Conservation (phyloP, 2,113 vertebrate species). For the Paradisaea rubra region DNA sequence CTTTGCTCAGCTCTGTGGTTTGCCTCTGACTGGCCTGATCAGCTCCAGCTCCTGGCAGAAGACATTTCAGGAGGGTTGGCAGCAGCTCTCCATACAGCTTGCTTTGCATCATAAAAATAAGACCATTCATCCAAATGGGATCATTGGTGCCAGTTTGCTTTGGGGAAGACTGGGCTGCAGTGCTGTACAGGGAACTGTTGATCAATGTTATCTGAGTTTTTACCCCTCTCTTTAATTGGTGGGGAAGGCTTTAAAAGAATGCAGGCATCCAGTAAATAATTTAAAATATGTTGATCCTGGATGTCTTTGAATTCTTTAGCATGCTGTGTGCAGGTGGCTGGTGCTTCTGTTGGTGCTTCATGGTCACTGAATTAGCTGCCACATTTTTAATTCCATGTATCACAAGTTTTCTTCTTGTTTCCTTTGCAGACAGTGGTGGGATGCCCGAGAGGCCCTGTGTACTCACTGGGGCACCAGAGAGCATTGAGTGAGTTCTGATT, state of each 20-base stretch:
- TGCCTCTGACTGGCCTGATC: background rate
- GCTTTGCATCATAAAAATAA: background rate
- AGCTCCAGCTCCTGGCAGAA: background rate
- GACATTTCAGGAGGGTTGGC: background rate
- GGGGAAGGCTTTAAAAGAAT: background rate
- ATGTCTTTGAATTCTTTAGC: background rate
- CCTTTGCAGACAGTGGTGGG: constrained; percentile 88
- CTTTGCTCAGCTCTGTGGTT: background rate
- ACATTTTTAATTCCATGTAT: background rate
- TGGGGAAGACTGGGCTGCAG: background rate
- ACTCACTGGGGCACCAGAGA: constrained; percentile 93
- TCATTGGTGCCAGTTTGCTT: background rate
- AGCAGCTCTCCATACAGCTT: background rate
- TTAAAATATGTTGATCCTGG: background rate
- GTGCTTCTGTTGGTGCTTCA: background rate
- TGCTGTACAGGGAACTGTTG: background rate
- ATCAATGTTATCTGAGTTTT: background rate
- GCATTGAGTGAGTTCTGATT: constrained; percentile 90
- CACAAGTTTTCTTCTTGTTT: constrained; percentile 28
- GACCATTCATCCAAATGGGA: background rate
- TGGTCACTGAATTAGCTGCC: background rate
- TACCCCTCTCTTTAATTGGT: background rate
- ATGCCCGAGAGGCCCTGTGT: constrained; percentile 96
- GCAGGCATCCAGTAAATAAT: background rate
- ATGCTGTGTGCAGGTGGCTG: background rate